Evolutionary conservation across 2,113 vertebrate genomes (phyloP), one percentile per base, ranked within the genome.

Genomic region (Gymnogyps californianus): DNA sequence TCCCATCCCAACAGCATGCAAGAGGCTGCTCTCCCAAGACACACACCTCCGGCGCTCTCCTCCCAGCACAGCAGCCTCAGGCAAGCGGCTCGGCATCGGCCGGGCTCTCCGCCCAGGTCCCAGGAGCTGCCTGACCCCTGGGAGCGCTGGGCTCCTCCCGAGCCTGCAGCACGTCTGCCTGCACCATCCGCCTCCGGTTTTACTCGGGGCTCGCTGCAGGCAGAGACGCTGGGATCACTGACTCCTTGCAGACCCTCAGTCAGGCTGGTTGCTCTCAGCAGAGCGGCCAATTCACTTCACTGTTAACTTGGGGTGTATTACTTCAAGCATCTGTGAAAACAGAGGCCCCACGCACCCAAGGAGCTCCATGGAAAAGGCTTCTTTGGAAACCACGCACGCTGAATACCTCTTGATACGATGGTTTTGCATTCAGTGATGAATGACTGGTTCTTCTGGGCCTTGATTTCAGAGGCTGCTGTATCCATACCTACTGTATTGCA

Each of bases 401-500:
- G n/a, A 47, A 19, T 2, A 9, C 32, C n/a, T 59, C 44, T 8
- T 3, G 2, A 6, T 25, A 7, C 47, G 5, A 2, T 0, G 34
- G 15, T 3, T 67, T 22, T 36, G 52, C 38, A 34, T 16, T 40
- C 25, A 12, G 32, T 3, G 69, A 10, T 8, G 64, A 65, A 29
- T 6, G 42, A 8, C 42, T 4, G 46, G 6, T 22, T 55, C 29
- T 51, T 7, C 71, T 10, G 61, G 21, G 75, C 46, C 26, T 16
- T 4, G 13, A 13, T 5, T 36, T 9, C 20, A 24, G 49, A 32
- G 47, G 44, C 38, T 42, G 11, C 29, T 55, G 26, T 32, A 10
- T 3, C 38, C 20, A 1, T 1, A 22, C 15, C 34, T 2, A 5
- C 1, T 0, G 25, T 1, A 7, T 1, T 1, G 55, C 1, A 1